Percentiles rank a stretch among this genome's conserved stretches.
Conservation (phyloP, 2,113 vertebrate genomes). For the Regulus satrapa region DNA sequence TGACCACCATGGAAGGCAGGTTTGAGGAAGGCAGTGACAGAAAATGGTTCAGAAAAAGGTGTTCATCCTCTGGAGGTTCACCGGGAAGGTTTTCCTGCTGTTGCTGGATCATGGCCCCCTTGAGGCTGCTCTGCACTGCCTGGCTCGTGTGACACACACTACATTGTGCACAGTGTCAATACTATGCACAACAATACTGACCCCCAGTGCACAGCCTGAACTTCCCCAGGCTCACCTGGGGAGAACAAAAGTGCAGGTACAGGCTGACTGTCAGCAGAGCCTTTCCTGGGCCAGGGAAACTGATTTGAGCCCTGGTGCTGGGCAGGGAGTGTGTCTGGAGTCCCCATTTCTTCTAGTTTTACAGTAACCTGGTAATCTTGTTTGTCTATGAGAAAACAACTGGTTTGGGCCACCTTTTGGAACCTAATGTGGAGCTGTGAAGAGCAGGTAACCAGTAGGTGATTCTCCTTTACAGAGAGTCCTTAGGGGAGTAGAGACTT, state of each 20-base stretch:
- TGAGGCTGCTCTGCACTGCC: neutral
- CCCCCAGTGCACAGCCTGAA: neutral
- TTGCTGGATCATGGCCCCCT: neutral
- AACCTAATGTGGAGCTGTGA: neutral
- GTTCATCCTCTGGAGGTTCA: neutral
- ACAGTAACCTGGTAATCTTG: neutral
- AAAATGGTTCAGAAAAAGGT: neutral
- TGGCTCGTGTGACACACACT: fast-evolving
- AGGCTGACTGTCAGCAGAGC: neutral
- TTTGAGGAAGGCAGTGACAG: neutral
- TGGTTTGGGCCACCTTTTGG: neutral
- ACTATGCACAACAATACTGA: neutral
- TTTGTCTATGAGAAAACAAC: neutral
- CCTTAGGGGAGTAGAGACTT: neutral
- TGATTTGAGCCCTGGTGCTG: neutral
- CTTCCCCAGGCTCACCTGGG: neutral
- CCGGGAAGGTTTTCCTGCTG: neutral
- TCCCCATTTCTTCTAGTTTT: neutral
- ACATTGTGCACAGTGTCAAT: neutral
- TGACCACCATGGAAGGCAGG: neutral
- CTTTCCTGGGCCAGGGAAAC: neutral
- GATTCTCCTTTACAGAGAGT: neutral
- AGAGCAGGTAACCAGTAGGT: neutral
- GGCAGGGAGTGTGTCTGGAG: neutral
- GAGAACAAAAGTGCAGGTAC: neutral